Percentiles rank a stretch among this genome's conserved stretches.
Conservation (phyloP, 2,113 vertebrate genomes). For the Dasyurus viverrinus region DNA sequence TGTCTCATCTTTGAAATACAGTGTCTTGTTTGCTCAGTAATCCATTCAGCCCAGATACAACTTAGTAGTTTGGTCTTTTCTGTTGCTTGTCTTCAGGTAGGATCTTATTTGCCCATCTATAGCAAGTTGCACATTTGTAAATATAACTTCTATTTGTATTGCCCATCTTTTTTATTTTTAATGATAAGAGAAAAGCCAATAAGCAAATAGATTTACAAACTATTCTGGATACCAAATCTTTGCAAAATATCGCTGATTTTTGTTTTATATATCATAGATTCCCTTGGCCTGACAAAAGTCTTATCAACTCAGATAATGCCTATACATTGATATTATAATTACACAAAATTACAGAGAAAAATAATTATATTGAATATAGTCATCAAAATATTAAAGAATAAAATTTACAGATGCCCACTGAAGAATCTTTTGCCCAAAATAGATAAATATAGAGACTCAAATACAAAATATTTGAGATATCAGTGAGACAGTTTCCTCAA, state of each 20-base stretch:
- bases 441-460: constrained; percentile 50
- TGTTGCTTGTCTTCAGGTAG: constrained; percentile 82
- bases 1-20: constrained; percentile 70
- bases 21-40: constrained; percentile 73
- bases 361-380: neutral
- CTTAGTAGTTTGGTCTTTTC: constrained; percentile 81
- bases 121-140: constrained; percentile 78
- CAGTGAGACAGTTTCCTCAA: neutral
- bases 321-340: neutral
- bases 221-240: constrained; percentile 58
- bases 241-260: constrained; percentile 25
- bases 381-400: neutral
- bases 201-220: constrained; percentile 63
- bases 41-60: constrained; percentile 79
- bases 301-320: neutral
- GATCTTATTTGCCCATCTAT: constrained; percentile 77
- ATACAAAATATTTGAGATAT: constrained; percentile 23
- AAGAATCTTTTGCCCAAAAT: neutral
- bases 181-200: constrained; percentile 64
- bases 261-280: neutral
- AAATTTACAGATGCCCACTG: neutral
- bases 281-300: neutral
- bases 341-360: neutral
- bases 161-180: constrained; percentile 65
- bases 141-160: constrained; percentile 66